Percentiles rank a stretch among this genome's conserved stretches.
Conservation (phyloP, 2,797 vertebrate species). For the Botia almorhae region DNA sequence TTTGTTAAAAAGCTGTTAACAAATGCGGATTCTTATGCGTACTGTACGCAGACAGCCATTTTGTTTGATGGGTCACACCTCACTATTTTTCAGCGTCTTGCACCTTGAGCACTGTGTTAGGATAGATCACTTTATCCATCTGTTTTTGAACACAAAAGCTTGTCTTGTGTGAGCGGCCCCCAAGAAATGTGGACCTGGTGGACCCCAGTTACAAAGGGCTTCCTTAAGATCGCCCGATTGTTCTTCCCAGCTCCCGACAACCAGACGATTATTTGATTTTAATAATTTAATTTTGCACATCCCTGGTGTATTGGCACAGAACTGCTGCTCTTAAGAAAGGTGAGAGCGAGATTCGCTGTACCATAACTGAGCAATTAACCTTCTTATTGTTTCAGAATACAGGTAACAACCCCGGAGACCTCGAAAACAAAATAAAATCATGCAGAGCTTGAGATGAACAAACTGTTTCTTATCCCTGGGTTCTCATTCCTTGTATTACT, state of each 20-base stretch:
- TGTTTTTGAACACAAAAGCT: not conserved
- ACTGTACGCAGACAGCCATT: not conserved
- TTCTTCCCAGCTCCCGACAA: not conserved
- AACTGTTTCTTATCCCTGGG: slow-evolving; percentile 35
- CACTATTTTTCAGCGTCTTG: not conserved
- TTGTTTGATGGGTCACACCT: not conserved
- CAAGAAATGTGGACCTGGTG: not conserved
- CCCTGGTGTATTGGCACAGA: not conserved
- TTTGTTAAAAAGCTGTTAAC: not conserved
- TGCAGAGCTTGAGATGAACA: slow-evolving; percentile 31
- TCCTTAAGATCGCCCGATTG: not conserved
- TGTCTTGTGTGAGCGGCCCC: not conserved
- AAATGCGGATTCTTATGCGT: too few species aligned
- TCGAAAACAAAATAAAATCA: slow-evolving; percentile 42
- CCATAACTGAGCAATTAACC: slow-evolving; percentile 45
- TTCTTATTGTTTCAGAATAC: slow-evolving; percentile 31
- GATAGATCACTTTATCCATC: not conserved
- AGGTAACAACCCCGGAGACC: slow-evolving; percentile 30
- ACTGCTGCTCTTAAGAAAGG: slow-evolving; percentile 7
- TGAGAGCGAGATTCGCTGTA: not conserved
- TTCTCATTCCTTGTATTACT: slow-evolving; percentile 30
- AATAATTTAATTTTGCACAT: slow-evolving; percentile 9
- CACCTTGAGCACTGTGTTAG: not conserved
- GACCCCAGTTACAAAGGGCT: not conserved
- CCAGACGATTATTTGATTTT: not conserved